Evolutionary conservation across 1,140 invertebrate genomes (phyloP), one percentile per base, ranked within the genome.

Genomic region (Drosophila murphyi): DNA sequence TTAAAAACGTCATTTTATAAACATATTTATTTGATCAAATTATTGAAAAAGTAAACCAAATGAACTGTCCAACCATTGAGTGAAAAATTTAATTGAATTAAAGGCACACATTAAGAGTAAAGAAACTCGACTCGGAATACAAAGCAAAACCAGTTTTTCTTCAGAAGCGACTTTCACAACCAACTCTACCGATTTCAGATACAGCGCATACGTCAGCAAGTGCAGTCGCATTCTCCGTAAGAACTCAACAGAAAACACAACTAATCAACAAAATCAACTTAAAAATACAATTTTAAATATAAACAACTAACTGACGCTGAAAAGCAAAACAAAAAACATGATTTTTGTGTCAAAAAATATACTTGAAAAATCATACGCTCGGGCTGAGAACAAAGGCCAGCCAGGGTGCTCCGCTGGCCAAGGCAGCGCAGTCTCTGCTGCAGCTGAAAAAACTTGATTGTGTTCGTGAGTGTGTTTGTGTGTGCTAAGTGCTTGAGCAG

Each of bases 351-450:
- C 3, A 3, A 52, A 54, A 54, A 64, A 34, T 2, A 4, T 39
- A 41, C 7, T 57, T 39, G 2, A 78, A 76, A 65, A 52, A n/a
- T 47, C 63, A 68, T 62, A 60, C 72, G 59, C 35, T 41, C 31
- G 32, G 45, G 29, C 39, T 55, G 20, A 72, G 56, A 67, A 78
- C 60, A 89, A 83, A 72, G 71, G 60, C 35, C 64, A 61, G 10
- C 8, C 10, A 12, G 82, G 85, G 85, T 72, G 85, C 85, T 89
- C 78, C 85, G 29, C 56, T 64, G 85, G 80, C 45, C 80, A 65
- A 72, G 63, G 51, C 65, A 80, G 62, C 65, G 55, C 52, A 71
- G 68, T 63, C 41, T 50, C 54, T 67, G 74, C 61, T 67, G 67
- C 56, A 67, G 59, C 50, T 67, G 76, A 80, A 70, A 68, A 82